Base-by-base conservation (phyloP, 2,888 invertebrate species). In the Argyresthia albistria region DNA sequence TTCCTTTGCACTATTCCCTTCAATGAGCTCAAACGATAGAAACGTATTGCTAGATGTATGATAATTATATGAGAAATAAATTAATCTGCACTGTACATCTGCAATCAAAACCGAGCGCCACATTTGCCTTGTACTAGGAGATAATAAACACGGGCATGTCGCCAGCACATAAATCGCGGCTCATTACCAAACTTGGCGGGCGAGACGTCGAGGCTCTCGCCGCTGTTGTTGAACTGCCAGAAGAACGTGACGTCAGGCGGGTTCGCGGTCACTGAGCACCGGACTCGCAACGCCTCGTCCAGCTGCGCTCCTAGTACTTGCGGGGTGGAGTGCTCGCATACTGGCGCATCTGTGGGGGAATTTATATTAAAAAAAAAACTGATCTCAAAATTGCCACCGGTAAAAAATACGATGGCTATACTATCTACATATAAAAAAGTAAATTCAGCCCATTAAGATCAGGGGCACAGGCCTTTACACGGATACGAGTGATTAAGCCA, bases 151-250 rank as follows among this genome's bases (percentile, higher is more conserved):
- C 25, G 25, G 6, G 25, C 25, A 25, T 25, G 25, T 25, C 25
- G 25, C 25, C 6, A 25, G 25, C 6, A 25, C 25, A 25, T 25
- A 2, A 25, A 25, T 25, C 25, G 3, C 25, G 25, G 25, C 25
- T 25, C 25, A 25, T 73, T 76, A 88, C 87, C 86, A 61, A 78
- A 88, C 64, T 88, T 88, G 1, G 83, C 90, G 3, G 94, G 92
- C 4, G 93, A 91, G 1, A 94, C 93, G 65, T 95, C 94, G 59
- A 95, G 91, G 68, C 93, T 94, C 70, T 95, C 95, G 11, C 95
- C 95, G 64, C 95, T 95, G 72, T 95, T 95, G 74, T 95, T 96
- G 80, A 96, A 95, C 68, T 95, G 94, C 96, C 96, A 96, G 64
- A 93, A 91, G 78, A 96, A 96, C 54, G 91, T 92, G 59, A 96